Percentiles rank a stretch among this genome's conserved stretches.
These are phyloP conservation scores for Stenchaetothrips biformis DNA, from an alignment of 2,888 invertebrate genomes.

Conservation along the genomic window DNA sequence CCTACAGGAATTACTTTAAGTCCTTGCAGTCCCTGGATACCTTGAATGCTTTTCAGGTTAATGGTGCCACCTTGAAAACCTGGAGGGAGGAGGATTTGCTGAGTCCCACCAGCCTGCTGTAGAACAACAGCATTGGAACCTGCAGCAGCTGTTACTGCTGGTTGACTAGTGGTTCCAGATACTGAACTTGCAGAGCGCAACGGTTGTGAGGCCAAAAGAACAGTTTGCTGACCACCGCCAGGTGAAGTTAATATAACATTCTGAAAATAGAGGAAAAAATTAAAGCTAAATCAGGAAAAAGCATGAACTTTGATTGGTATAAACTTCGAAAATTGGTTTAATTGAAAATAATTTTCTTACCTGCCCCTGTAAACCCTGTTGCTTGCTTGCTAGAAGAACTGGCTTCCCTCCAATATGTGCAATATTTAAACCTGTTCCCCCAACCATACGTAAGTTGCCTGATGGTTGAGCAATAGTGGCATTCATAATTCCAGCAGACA, in stretches of 20 bases:
- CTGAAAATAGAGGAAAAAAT: slow-evolving; percentile 33
- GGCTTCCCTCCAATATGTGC: slow-evolving; percentile 56
- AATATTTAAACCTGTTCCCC: slow-evolving; percentile 48
- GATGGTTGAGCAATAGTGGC: slow-evolving; percentile 25
- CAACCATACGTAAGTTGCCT: slow-evolving; percentile 48
- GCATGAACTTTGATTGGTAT: neutral
- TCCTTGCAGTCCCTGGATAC: slow-evolving; percentile 40
- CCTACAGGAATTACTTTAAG: slow-evolving; percentile 58
- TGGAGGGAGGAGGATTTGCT: slow-evolving; percentile 58
- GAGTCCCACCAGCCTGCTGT: slow-evolving; percentile 42
- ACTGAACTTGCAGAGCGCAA: slow-evolving; percentile 31
- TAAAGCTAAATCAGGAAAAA: neutral
- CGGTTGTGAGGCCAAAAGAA: slow-evolving; percentile 37
- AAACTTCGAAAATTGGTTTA: neutral
- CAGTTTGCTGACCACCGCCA: slow-evolving; percentile 38
- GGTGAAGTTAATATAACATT: slow-evolving; percentile 40
- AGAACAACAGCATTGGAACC: slow-evolving; percentile 39
- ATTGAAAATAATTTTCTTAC: slow-evolving; percentile 26
- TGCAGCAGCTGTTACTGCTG: slow-evolving; percentile 35
- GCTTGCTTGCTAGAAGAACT: slow-evolving; percentile 51
- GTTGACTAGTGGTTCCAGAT: slow-evolving; percentile 14
- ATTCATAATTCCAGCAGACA: neutral
- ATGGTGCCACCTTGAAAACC: slow-evolving; percentile 57
- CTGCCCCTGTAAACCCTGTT: slow-evolving; percentile 35
- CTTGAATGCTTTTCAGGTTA: slow-evolving; percentile 57